These are phyloP conservation scores for Scopus umbretta DNA, from an alignment of 2,113 vertebrate genomes.

Conservation along the genomic window DNA sequence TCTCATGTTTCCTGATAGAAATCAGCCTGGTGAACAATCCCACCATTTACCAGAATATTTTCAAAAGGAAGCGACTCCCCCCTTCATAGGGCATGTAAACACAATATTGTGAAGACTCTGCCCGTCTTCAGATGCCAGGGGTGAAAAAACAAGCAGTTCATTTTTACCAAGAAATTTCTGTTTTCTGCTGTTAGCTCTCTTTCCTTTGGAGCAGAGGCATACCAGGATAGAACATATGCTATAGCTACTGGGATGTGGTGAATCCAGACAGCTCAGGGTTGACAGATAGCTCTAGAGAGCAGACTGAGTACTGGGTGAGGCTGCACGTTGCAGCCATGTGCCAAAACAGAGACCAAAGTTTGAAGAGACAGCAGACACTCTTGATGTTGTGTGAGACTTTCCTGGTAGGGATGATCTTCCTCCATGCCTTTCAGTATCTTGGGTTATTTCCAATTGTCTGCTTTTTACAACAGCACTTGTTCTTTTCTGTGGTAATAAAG, in stretches of 20 bases:
- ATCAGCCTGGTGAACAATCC: not conserved
- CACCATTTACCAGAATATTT: not conserved
- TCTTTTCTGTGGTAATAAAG: not conserved
- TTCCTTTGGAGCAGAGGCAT: not conserved
- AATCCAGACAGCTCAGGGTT: not conserved
- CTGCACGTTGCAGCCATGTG: not conserved
- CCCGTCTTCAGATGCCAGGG: not conserved
- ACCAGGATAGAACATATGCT: not conserved
- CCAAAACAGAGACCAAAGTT: not conserved
- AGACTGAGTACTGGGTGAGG: not conserved
- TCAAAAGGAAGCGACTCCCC: not conserved
- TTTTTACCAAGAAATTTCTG: not conserved
- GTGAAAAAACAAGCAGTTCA: not conserved
- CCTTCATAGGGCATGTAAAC: not conserved
- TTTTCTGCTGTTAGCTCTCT: not conserved
- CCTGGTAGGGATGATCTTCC: not conserved
- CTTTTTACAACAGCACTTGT: not conserved
- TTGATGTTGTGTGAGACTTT: not conserved
- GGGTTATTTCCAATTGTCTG: not conserved
- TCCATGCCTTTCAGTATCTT: not conserved
- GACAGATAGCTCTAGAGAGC: not conserved
- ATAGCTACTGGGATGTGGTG: not conserved
- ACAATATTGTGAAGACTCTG: not conserved
- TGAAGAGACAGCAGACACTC: not conserved
- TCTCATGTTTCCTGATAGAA: not conserved